phyloP scores from a whole-genome alignment of 2,888 invertebrate species.

The Drosophila yooni region DNA sequence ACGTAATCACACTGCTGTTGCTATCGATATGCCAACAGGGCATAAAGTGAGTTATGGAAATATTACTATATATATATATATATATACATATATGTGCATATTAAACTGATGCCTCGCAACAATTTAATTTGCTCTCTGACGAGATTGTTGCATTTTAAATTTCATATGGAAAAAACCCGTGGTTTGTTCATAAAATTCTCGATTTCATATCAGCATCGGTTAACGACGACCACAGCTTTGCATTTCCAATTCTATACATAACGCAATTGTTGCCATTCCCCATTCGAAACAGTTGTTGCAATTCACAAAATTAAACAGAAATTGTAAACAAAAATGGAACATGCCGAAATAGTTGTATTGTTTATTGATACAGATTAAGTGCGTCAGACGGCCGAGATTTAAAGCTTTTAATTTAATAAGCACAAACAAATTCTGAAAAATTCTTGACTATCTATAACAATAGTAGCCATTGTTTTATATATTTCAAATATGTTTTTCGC shows the following conservation, averaged over 20 bases:
- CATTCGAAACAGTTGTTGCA: not conserved
- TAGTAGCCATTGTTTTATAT: not conserved
- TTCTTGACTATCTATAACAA: not conserved
- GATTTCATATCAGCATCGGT: constrained; percentile 1
- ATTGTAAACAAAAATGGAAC: not conserved
- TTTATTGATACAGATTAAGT: constrained; percentile 4
- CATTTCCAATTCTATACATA: not conserved
- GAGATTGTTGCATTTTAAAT: constrained; percentile 19
- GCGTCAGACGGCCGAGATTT: not conserved
- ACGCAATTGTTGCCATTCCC: not conserved
- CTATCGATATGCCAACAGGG: constrained; percentile 3
- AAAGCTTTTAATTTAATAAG: not conserved
- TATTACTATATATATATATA: constrained; percentile 25
- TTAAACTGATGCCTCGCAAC: constrained; percentile 14
- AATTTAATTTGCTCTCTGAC: constrained; percentile 9
- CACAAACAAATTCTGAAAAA: not conserved
- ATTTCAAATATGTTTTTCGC: not conserved
- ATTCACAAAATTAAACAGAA: not conserved
- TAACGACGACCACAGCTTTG: not conserved
- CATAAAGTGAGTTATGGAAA: constrained; percentile 7
- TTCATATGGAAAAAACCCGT: constrained; percentile 17
- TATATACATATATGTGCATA: constrained; percentile 1
- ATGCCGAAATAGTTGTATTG: not conserved
- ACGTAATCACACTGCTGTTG: constrained; percentile 11
- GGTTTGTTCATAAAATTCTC: not conserved